These are phyloP conservation scores for Perizoma affinitatum DNA, from an alignment of 2,888 invertebrate species.

Conservation along the genomic window DNA sequence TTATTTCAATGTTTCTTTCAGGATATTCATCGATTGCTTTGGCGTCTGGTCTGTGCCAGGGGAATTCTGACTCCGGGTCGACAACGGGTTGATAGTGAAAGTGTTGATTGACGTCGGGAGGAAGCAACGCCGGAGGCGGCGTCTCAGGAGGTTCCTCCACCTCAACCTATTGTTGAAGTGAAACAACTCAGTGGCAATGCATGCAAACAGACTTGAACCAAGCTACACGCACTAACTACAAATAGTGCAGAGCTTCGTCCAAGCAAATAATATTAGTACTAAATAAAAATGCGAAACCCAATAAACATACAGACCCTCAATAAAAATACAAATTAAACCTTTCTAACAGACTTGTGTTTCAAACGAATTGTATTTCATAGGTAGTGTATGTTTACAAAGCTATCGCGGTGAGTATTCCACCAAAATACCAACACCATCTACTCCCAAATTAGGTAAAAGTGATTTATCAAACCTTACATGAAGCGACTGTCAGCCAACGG, in stretches of 20 bases:
- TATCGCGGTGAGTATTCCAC: constrained; percentile 68
- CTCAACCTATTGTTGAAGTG: constrained; percentile 78
- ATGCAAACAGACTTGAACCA: constrained; percentile 75
- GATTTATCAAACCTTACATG: constrained; percentile 60
- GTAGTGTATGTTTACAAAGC: constrained; percentile 66
- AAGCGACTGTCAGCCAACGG: constrained; percentile 53
- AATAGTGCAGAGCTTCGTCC: constrained; percentile 72
- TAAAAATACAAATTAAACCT: constrained; percentile 7
- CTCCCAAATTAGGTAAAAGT: constrained; percentile 51
- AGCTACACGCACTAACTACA: constrained; percentile 63
- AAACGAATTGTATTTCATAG: constrained; percentile 5
- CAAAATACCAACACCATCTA: constrained; percentile 83
- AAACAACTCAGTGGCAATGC: constrained; percentile 73
- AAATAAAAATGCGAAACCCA: constrained; percentile 23
- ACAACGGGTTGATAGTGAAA: constrained; percentile 63
- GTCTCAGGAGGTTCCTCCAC: constrained; percentile 54
- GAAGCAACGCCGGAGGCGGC: constrained; percentile 56
- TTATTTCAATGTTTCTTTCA: constrained; percentile 53
- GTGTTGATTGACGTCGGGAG: constrained; percentile 58
- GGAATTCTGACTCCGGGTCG: constrained; percentile 75
- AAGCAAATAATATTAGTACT: constrained; percentile 60
- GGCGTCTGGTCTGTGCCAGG: constrained; percentile 73
- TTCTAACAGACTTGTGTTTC: neutral
- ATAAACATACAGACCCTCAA: constrained; percentile 63
- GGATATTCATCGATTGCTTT: constrained; percentile 52